A percentile compares a stretch with the other conserved stretches of the same genome.
phyloP scores from a whole-genome alignment of 2,797 vertebrate genomes.

The Pterois miles region DNA sequence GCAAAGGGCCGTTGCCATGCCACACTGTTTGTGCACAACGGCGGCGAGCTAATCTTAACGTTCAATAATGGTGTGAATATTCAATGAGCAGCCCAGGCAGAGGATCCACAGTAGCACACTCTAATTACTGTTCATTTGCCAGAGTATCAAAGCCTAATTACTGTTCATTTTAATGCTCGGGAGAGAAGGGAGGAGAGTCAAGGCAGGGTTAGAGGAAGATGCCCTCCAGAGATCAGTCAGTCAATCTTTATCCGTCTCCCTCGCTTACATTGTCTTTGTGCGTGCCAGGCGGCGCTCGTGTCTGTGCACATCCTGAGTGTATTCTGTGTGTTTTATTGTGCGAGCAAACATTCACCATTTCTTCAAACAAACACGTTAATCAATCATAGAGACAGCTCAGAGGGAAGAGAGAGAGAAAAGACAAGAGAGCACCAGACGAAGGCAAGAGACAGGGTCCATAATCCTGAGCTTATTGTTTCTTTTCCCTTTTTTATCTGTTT shows the following conservation, averaged over 20 bases:
- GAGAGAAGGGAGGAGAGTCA: constrained; percentile 92
- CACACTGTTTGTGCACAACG: constrained; percentile 89
- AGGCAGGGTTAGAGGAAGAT: constrained; percentile 94
- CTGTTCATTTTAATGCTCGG: constrained; percentile 98
- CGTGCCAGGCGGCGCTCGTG: neutral
- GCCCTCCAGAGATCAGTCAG: constrained; percentile 93
- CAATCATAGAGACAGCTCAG: constrained; percentile 89
- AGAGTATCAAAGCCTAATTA: constrained; percentile 99
- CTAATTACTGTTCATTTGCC: constrained; percentile 99
- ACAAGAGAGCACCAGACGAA: constrained; percentile 66
- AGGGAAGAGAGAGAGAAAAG: constrained; percentile 54
- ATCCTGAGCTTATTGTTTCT: constrained; percentile 87
- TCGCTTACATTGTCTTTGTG: constrained; percentile 87
- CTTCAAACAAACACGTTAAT: constrained; percentile 98
- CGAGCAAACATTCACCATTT: constrained; percentile 90
- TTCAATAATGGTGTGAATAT: constrained; percentile 99
- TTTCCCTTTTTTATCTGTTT: constrained; percentile 92
- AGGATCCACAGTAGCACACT: constrained; percentile 94
- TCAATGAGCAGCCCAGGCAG: constrained; percentile 94
- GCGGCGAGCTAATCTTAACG: constrained; percentile 92
- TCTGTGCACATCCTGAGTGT: constrained; percentile 31
- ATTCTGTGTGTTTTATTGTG: constrained; percentile 73
- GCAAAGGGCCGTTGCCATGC: constrained; percentile 83
- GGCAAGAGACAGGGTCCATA: constrained; percentile 78
- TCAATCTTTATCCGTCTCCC: constrained; percentile 91